phyloP scores from a whole-genome alignment of 2,113 vertebrate species.

The Vulpes lagopus region DNA sequence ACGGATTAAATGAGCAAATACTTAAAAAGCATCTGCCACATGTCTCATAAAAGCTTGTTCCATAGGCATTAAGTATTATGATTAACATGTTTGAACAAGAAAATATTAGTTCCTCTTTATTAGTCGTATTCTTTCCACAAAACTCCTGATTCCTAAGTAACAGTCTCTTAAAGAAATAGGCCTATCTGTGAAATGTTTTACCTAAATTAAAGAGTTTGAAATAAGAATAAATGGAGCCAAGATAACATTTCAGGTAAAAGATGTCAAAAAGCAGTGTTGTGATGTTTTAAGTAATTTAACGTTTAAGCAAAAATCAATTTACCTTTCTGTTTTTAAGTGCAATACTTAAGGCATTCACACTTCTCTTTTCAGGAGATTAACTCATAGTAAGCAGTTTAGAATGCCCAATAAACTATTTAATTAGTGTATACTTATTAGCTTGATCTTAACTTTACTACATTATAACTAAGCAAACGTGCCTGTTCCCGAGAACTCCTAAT shows the following conservation, averaged over 20 bases:
- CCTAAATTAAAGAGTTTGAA: neutral
- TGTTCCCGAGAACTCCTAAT: neutral
- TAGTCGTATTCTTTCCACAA: neutral
- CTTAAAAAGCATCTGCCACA: neutral
- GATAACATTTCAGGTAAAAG: conserved; percentile 17
- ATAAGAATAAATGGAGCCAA: neutral
- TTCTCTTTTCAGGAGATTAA: conserved; percentile 58
- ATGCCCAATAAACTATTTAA: conserved; percentile 39
- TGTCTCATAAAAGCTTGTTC: neutral
- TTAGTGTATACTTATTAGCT: conserved; percentile 73
- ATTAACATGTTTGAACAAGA: neutral
- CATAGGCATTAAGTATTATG: neutral
- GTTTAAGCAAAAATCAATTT: conserved; percentile 16
- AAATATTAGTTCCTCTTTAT: neutral
- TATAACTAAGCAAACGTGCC: conserved; percentile 36
- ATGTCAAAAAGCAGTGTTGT: neutral
- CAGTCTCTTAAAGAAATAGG: neutral
- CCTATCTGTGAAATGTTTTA: neutral
- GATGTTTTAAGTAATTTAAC: conserved; percentile 45
- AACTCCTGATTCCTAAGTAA: neutral
- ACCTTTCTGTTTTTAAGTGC: neutral
- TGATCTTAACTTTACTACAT: conserved; percentile 57
- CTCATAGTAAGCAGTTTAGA: conserved; percentile 47
- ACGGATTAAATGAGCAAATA: neutral
- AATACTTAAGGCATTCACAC: neutral